A percentile compares a stretch with the other conserved stretches of the same genome.
Evolutionary conservation across 1,140 invertebrate species (phyloP).

Genomic region (Panagrolaimus sp.): DNA sequence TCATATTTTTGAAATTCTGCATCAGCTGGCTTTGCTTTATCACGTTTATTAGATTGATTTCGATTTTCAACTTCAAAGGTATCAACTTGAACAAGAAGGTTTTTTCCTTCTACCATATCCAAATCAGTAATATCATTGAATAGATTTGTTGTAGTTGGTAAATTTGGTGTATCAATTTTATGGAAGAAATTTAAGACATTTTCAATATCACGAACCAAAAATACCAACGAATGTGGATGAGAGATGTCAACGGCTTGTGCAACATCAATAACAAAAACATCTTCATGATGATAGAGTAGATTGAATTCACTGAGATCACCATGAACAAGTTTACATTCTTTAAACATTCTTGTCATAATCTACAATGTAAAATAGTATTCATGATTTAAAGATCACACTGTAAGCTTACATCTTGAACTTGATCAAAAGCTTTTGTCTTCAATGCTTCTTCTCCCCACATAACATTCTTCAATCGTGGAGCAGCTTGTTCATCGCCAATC

Average conservation of each 20-base stretch:
- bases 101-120: slow-evolving; percentile 35
- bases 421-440: slow-evolving; percentile 61
- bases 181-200: slow-evolving; percentile 52
- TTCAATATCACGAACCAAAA: slow-evolving; percentile 66
- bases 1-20: slow-evolving; percentile 30
- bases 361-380: no score
- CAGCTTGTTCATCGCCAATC: slow-evolving; percentile 73
- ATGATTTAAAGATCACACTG: no score
- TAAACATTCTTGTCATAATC: slow-evolving; percentile 64
- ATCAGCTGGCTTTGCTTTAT: slow-evolving; percentile 45
- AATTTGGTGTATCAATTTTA: slow-evolving; percentile 33
- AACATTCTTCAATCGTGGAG: slow-evolving; percentile 76
- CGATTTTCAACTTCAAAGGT: slow-evolving; percentile 49
- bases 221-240: slow-evolving; percentile 74
- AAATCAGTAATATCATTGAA: slow-evolving; percentile 51
- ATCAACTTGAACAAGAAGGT: slow-evolving; percentile 51
- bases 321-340: slow-evolving; percentile 74
- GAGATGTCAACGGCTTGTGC: slow-evolving; percentile 72
- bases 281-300: slow-evolving; percentile 69
- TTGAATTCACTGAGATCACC: slow-evolving; percentile 90
- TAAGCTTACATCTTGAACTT: slow-evolving; percentile 60
- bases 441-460: slow-evolving; percentile 59
- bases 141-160: slow-evolving; percentile 39
- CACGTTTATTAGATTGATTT: slow-evolving; percentile 29
- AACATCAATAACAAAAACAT: slow-evolving; percentile 82